Evolutionary conservation across 2,113 vertebrate species (phyloP), one percentile per base, ranked within the genome.

Genomic region (Pseudorhombus dupliciocellatus): DNA sequence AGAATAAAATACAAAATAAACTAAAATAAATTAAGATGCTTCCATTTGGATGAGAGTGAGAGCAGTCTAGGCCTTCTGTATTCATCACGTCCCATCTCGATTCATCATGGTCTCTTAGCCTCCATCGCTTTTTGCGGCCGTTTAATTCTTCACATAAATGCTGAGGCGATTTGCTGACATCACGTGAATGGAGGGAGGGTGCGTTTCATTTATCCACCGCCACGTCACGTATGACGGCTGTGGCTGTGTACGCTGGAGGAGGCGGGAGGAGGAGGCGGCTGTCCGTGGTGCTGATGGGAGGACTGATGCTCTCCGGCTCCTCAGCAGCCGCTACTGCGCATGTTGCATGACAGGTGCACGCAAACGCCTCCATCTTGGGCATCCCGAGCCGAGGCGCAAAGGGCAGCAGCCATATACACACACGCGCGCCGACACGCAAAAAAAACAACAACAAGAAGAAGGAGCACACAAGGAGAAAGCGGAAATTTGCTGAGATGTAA

Each of bases 311-410:
- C 74, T 73, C 61, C 66, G 55, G 80, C 80, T 85, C 73, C 67
- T 80, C 64, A 20, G 79, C 83, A 79, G 73, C 81, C 86, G 76
- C 90, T 89, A 88, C 92, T 93, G 93, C 93, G 93, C 93, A 93
- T 93, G 93, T 92, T 93, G 85, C 86, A 92, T 92, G 92, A 90
- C 92, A 93, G 90, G 91, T 91, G 88, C 91, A 90, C 87, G 84
- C 88, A 66, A 91, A 46, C 42, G 84, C 87, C 91, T 93, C 93
- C 93, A 94, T 94, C 93, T 94, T 94, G 92, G 84, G 84, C 89
- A 81, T 91, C 90, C 81, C 79, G 78, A 86, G 85, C 84, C 68
- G 73, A 87, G 84, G 90, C 89, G 77, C 42, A 91, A 86, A 90
- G 88, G 84, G 88, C 87, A 90, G 88, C 71, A 74, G 81, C 72